Evolutionary conservation across 2,113 vertebrate species (phyloP), one percentile per base, ranked within the genome.

Genomic region (Zosterops japonicus): DNA sequence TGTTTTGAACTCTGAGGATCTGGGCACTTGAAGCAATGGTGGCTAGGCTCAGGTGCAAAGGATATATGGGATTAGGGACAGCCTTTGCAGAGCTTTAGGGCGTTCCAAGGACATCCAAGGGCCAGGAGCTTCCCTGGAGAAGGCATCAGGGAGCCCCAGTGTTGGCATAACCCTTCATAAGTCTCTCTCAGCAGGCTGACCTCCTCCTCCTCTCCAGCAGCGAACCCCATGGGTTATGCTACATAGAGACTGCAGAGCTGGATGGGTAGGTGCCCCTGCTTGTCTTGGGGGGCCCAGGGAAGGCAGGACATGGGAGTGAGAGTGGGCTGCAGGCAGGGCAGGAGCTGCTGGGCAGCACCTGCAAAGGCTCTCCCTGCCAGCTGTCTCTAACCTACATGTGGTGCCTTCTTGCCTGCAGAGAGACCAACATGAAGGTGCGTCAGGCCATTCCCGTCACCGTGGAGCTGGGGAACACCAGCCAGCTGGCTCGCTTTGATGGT

Each of bases 341-440:
- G 67, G 63, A 83, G 25, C 63, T 53, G 49, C 59, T 11, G 31
- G 46, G 69, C 46, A 44, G 41, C 18, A 8, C 9, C 41, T 18
- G 49, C 0, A 0, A 39, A 44, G 18, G 19, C 12, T 6, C 3
- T 46, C 42, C 42, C 39, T 49, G 42, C n/a, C 41, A 10, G 35
- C 59, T 15, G 35, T 29, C 14, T 3, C 80, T 63, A 9, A 60
- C 17, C 33, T 1, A 0, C 16, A 0, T 0, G 0, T 21, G 52
- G 28, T 36, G 53, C 33, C 67, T 83, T 55, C 55, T 68, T 87
- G 18, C 35, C 50, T 94, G 8, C 97, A 99, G 99, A 64, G 99
- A 99, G 97, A 99, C 98, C 76, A 99, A 99, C 97, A 99, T 98
- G 98, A 99, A 99, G 93, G 99, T 99, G 67, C 98, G 99, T 3